Percentiles rank a stretch among this genome's conserved stretches.
Evolutionary conservation across 2,888 invertebrate species (phyloP).

Genomic region (Ormyrus pomaceus): DNA sequence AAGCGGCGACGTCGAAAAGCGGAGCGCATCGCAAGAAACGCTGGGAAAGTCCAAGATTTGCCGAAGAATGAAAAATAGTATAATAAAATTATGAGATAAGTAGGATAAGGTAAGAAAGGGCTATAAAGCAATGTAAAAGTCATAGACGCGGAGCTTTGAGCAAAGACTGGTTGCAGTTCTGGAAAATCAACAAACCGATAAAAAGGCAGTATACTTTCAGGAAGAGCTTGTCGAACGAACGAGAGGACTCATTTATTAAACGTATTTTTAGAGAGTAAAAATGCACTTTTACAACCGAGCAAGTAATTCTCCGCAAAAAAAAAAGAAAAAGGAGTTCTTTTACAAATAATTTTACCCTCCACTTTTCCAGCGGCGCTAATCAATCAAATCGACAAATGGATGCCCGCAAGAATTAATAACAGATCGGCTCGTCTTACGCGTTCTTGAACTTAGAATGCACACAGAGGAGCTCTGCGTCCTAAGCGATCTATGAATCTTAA

Average conservation of each 20-base stretch:
- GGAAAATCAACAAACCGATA: slow-evolving; percentile 8
- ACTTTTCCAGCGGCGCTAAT: too few relatives aligned
- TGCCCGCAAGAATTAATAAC: too few relatives aligned
- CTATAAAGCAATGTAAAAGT: not conserved
- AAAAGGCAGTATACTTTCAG: not conserved
- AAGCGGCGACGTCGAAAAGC: not conserved
- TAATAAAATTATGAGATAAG: not conserved
- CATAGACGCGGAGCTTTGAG: not conserved
- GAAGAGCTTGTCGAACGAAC: slow-evolving; percentile 1
- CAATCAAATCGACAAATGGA: too few relatives aligned
- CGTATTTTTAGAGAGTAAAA: not conserved
- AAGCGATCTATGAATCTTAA: slow-evolving; percentile 34
- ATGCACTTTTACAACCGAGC: too few relatives aligned
- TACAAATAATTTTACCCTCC: too few relatives aligned
- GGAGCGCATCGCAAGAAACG: not conserved
- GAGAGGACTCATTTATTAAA: not conserved
- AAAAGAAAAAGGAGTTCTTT: too few relatives aligned
- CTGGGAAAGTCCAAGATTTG: slow-evolving; percentile 12
- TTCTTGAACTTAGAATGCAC: not conserved
- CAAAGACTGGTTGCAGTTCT: not conserved
- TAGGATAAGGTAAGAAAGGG: not conserved
- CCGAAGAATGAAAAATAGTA: slow-evolving; percentile 12
- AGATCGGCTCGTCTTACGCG: not conserved
- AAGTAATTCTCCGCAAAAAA: too few relatives aligned
- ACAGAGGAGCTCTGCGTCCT: not conserved